Evolutionary conservation across 1,140 invertebrate genomes (phyloP).

Genomic region (Heliconius nattereri): DNA sequence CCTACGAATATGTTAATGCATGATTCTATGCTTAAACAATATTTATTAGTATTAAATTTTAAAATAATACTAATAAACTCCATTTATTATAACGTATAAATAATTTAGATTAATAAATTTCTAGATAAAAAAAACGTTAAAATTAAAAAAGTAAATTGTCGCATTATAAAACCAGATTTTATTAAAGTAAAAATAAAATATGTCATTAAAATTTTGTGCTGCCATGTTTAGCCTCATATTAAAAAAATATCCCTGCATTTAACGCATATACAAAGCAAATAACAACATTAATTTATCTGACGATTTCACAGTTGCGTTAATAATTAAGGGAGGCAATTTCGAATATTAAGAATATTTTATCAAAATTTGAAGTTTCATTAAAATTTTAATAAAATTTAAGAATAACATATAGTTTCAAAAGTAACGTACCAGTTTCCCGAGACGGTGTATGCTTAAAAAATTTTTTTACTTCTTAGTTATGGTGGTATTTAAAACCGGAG

Average conservation of each 20-base stretch:
- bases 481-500: neutral
- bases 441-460: too few relatives aligned
- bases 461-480: too few relatives aligned
- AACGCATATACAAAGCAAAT: neutral
- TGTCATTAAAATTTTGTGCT: neutral
- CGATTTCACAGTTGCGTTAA: neutral
- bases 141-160: too few relatives aligned
- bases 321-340: conserved; percentile 11
- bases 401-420: neutral
- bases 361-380: neutral
- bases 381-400: neutral
- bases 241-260: too few relatives aligned
- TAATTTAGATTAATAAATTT: too few relatives aligned
- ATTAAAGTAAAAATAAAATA: too few relatives aligned
- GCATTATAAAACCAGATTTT: too few relatives aligned
- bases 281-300: conserved; percentile 4
- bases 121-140: too few relatives aligned
- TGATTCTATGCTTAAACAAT: too few relatives aligned
- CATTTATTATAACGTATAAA: too few relatives aligned
- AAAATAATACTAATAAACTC: neutral
- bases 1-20: neutral
- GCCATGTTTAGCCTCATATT: too few relatives aligned
- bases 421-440: neutral
- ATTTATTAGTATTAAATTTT: too few relatives aligned
- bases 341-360: neutral